Evolutionary conservation across 2,888 invertebrate genomes (phyloP).

Genomic region (Abrostola tripartita): DNA sequence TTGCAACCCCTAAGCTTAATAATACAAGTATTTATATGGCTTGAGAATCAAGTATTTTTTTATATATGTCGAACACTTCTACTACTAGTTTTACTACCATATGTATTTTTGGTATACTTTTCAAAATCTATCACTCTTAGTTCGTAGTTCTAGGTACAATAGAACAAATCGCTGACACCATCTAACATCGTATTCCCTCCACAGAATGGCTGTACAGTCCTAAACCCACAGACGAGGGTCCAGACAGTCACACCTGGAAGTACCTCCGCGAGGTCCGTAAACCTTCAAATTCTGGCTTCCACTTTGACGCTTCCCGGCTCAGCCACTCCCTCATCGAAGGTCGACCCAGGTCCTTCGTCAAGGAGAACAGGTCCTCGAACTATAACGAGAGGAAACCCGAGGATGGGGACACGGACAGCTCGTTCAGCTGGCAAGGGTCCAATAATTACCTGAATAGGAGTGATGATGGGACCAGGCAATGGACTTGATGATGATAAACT

Average conservation of each 20-base stretch:
- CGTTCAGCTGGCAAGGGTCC: slow-evolving; percentile 84
- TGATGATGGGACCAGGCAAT: slow-evolving; percentile 52
- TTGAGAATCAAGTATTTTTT: too few species aligned
- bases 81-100: too few species aligned
- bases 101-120: too few species aligned
- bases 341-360: slow-evolving; percentile 63
- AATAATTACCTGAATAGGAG: slow-evolving; percentile 64
- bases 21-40: too few species aligned
- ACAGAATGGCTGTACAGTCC: slow-evolving; percentile 86
- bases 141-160: too few species aligned
- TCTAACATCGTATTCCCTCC: slow-evolving; percentile 19
- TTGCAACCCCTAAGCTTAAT: too few species aligned
- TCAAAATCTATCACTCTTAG: too few species aligned
- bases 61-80: too few species aligned
- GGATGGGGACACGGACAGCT: slow-evolving; percentile 84
- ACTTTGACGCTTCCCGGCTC: slow-evolving; percentile 77
- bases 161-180: not conserved
- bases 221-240: slow-evolving; percentile 63
- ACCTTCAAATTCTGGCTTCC: slow-evolving; percentile 82
- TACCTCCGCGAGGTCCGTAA: slow-evolving; percentile 81
- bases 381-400: slow-evolving; percentile 60
- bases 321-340: slow-evolving; percentile 68
- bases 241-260: slow-evolving; percentile 84
- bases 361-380: slow-evolving; percentile 65
- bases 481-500: slow-evolving; percentile 13